Evolutionary conservation across 2,797 vertebrate species (phyloP).

Genomic region (Spea hammondii): DNA sequence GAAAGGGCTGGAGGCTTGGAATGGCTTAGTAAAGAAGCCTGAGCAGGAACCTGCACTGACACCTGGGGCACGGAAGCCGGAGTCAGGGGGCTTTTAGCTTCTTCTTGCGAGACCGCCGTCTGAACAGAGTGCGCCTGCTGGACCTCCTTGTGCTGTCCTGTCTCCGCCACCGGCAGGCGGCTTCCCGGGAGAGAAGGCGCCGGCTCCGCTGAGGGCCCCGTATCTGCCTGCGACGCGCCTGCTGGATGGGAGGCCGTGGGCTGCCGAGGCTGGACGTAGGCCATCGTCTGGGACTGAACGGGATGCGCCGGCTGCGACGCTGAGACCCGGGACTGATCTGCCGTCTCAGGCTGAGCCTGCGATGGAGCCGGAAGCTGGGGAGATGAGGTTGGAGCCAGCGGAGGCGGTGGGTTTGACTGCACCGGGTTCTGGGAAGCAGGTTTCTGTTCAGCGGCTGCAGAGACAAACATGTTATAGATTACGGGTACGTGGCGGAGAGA

Average conservation of each 20-base stretch:
- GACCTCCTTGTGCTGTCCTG: constrained; percentile 58
- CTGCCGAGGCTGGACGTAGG: constrained; percentile 62
- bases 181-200: constrained; percentile 37
- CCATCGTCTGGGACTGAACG: constrained; percentile 62
- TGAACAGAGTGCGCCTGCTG: constrained; percentile 56
- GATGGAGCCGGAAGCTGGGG: constrained; percentile 70
- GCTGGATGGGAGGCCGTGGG: constrained; percentile 64
- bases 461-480: constrained; percentile 7
- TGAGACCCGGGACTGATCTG: constrained; percentile 53
- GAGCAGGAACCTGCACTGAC: constrained; percentile 62
- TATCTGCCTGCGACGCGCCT: constrained; percentile 50
- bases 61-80: constrained; percentile 57
- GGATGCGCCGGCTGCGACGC: constrained; percentile 45
- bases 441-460: constrained; percentile 55
- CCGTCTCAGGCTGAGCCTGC: constrained; percentile 64
- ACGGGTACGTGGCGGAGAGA: too few relatives aligned
- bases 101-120: constrained; percentile 60
- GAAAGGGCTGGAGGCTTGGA: constrained; percentile 57
- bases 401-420: constrained; percentile 56
- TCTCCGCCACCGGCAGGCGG: constrained; percentile 59
- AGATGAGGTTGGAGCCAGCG: constrained; percentile 56
- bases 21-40: constrained; percentile 62
- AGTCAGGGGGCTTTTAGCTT: constrained; percentile 57
- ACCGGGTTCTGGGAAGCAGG: constrained; percentile 58
- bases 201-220: constrained; percentile 53